These are phyloP conservation scores for Lycaena phlaeas DNA, from an alignment of 2,888 invertebrate species.

Conservation along the genomic window DNA sequence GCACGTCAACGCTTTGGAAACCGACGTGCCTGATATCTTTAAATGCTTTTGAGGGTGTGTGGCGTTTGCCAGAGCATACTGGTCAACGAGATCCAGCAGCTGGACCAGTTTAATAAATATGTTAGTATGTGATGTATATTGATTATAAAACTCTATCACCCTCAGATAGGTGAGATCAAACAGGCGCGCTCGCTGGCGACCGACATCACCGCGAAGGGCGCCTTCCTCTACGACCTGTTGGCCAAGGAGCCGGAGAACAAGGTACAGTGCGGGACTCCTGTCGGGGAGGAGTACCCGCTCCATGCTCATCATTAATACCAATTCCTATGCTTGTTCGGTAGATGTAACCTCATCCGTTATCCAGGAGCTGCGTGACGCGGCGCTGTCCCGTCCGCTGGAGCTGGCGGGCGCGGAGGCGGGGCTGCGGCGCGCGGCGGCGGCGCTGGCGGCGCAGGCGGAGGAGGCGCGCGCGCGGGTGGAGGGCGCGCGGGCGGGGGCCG, in stretches of 20 bases:
- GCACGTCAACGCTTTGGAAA: too few species aligned
- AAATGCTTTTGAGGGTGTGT: too few species aligned
- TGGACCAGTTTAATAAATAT: too few species aligned
- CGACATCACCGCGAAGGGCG: conserved; percentile 93
- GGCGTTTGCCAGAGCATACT: too few species aligned
- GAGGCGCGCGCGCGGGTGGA: conserved; percentile 84
- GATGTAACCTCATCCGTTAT: background rate
- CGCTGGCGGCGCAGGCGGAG: conserved; percentile 79
- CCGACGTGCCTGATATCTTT: too few species aligned
- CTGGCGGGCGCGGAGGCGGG: conserved; percentile 85
- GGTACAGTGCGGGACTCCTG: conserved; percentile 56
- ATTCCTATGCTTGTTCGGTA: background rate
- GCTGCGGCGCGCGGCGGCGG: conserved; percentile 81
- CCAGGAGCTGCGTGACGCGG: conserved; percentile 79
- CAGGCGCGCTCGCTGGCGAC: conserved; percentile 89
- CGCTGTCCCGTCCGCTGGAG: conserved; percentile 89
- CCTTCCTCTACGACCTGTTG: conserved; percentile 90
- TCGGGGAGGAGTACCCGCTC: background rate
- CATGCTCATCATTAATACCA: background rate
- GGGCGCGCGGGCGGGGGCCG: conserved; percentile 89
- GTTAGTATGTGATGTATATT: too few species aligned
- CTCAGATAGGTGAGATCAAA: conserved; percentile 85
- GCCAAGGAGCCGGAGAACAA: conserved; percentile 91
- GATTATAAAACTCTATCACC: conserved; percentile 5
- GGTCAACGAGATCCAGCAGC: too few species aligned